Evolutionary conservation across 2,797 vertebrate genomes (phyloP), one percentile per base, ranked within the genome.

Genomic region (Typhlichthys subterraneus): DNA sequence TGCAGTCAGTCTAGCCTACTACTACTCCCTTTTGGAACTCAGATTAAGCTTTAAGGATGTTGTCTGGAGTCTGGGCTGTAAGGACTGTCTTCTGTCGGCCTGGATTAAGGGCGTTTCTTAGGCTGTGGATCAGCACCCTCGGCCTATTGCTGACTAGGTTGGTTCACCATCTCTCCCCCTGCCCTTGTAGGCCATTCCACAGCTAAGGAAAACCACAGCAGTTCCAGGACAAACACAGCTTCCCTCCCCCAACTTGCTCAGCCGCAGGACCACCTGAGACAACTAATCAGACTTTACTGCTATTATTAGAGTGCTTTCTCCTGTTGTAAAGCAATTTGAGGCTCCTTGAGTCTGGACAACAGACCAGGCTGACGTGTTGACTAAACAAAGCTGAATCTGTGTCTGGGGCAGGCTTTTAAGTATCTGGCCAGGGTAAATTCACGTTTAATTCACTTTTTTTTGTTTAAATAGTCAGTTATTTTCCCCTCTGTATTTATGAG

Each of bases 251-350:
- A 15, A 61, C 38, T 42, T 42, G 54, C 62, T 29, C 47, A 12
- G 69, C 74, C 61, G 10, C 78, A 67, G 70, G 85, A 79, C 87
- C 89, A 91, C 81, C 86, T 89, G 89, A 88, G 87, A 87, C 88
- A 88, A 91, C 87, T 86, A 79, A 85, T 83, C 78, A 76, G 66
- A 38, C 61, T 65, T 65, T 63, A 69, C 69, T 73, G 64, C 66
- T 64, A 67, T 80, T 67, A 68, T 87, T 84, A 75, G 75, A 63
- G 57, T 59, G 53, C 69, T 80, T 85, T 83, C 79, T 81, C 77
- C 73, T 71, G 70, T 80, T 72, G 33, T 87, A 88, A 89, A 89
- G 72, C 75, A 48, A 60, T 51, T 12, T 31, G 65, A 56, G 62
- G 11, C 53, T 56, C 56, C 15, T 7, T 23, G 23, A 45, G 59